These are phyloP conservation scores for Hemistola chrysoprasaria DNA, from an alignment of 2,888 invertebrate genomes.

Conservation along the genomic window DNA sequence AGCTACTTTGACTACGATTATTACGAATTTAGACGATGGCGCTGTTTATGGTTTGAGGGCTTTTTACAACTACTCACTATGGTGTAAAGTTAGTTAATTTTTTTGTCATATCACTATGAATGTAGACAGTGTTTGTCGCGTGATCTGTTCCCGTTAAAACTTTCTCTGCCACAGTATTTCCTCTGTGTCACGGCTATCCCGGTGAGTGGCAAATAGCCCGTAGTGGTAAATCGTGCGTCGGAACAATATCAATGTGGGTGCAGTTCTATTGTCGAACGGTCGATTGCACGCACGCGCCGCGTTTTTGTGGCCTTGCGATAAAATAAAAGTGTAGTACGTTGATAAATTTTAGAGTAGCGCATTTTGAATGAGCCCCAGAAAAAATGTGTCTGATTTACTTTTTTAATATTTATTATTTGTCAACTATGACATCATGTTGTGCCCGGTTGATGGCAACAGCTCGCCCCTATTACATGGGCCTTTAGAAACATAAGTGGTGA, in stretches of 20 bases:
- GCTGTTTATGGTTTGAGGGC: too few relatives aligned
- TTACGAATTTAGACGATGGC: too few relatives aligned
- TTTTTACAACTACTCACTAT: too few relatives aligned
- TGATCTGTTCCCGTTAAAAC: background rate
- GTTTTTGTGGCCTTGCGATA: conserved; percentile 33
- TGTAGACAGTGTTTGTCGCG: background rate
- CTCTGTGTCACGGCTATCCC: conserved; percentile 36
- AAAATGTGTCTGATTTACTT: too few relatives aligned
- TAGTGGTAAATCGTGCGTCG: conserved; percentile 75
- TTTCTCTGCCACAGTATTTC: conserved; percentile 1
- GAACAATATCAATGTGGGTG: conserved; percentile 69
- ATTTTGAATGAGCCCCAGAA: background rate
- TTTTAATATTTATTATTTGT: too few relatives aligned
- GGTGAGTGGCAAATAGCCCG: conserved; percentile 73
- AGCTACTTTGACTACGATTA: too few relatives aligned
- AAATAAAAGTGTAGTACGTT: conserved; percentile 1
- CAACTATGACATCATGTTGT: too few relatives aligned
- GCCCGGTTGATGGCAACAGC: too few relatives aligned
- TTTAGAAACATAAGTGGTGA: too few relatives aligned
- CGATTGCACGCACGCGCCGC: conserved; percentile 59
- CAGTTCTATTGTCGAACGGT: conserved; percentile 61
- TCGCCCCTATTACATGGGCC: too few relatives aligned
- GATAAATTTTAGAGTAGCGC: background rate
- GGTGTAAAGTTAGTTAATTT: too few relatives aligned
- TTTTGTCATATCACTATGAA: background rate